Percentiles rank a stretch among this genome's conserved stretches.
Evolutionary conservation across 2,113 vertebrate genomes (phyloP).

Genomic region (Phoenicopterus ruber): DNA sequence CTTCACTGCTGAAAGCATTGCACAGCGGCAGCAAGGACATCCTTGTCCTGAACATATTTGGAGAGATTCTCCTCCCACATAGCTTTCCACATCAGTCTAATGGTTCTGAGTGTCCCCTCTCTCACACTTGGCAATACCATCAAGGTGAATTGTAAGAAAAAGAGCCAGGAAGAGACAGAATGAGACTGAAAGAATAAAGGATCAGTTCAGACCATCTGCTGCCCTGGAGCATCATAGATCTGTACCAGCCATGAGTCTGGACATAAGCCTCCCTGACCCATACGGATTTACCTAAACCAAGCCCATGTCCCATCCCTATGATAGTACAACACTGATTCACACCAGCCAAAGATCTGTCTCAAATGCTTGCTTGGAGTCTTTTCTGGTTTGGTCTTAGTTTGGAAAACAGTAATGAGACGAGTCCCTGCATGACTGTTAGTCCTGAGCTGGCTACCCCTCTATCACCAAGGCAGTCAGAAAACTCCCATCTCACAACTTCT

Average conservation of each 20-base stretch:
- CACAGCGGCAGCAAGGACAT: not conserved
- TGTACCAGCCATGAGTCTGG: not conserved
- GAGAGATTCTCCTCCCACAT: not conserved
- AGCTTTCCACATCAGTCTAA: not conserved
- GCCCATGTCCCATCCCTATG: not conserved
- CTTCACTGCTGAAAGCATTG: not conserved
- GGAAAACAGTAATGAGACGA: accelerated
- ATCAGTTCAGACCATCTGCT: not conserved
- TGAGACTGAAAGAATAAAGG: not conserved
- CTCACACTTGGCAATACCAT: not conserved
- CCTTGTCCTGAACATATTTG: not conserved
- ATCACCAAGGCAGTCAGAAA: not conserved
- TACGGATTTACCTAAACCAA: not conserved
- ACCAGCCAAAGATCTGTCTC: not conserved
- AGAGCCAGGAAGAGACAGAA: not conserved
- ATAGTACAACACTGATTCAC: not conserved
- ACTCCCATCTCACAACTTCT: not conserved
- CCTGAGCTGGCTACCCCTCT: not conserved
- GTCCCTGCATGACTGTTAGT: too few species aligned
- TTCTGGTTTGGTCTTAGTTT: not conserved
- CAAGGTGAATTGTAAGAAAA: not conserved
- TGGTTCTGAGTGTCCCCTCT: not conserved
- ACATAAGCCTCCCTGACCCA: not conserved
- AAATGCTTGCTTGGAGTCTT: not conserved
- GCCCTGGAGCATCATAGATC: not conserved